Evolutionary conservation across 2,888 invertebrate species (phyloP), one percentile per base, ranked within the genome.

Genomic region (Spialia ferax): DNA sequence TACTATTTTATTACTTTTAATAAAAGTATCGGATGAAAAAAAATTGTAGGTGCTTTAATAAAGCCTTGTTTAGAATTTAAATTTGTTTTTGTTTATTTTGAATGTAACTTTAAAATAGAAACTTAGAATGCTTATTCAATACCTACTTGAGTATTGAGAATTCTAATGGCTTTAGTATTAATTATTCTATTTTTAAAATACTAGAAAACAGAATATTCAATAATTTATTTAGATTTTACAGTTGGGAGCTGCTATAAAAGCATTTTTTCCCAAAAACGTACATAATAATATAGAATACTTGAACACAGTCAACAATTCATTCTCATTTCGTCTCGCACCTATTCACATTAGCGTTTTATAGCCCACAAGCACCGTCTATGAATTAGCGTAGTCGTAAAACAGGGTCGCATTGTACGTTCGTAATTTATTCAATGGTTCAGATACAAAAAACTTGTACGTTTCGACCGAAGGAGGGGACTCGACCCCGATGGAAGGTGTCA

Each of bases 381-480:
- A 65, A 65, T 65, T 65, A 74, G 71, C 66, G 62, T 63, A 60
- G 60, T 70, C 74, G 72, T 83, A 82, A 82, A 83, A 76, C 82
- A 81, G 78, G 75, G 78, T 61, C 68, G 76, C 82, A 82, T 83
- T 84, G 83, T 83, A 81, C 84, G 83, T 84, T 74, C 78, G 84
- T 93, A 93, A 93, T 93, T 87, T 93, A 93, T 93, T 92, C 93
- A 92, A 85, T 83, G 82, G 79, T 74, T 75, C 80, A 81, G 89
- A 89, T 86, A 88, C 89, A 89, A 91, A 91, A 91, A 91, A 90
- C 89, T 89, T 91, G 90, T 88, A 81, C 87, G 78, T 82, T 81
- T 80, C 77, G 74, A 80, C 79, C 79, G 74, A 75, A 75, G 77
- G 81, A 82, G 85, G 83, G 82, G 81, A 79, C 73, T 72, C 74